Conservation (phyloP, 2,797 vertebrate species). For the Siniperca scherzeri region DNA sequence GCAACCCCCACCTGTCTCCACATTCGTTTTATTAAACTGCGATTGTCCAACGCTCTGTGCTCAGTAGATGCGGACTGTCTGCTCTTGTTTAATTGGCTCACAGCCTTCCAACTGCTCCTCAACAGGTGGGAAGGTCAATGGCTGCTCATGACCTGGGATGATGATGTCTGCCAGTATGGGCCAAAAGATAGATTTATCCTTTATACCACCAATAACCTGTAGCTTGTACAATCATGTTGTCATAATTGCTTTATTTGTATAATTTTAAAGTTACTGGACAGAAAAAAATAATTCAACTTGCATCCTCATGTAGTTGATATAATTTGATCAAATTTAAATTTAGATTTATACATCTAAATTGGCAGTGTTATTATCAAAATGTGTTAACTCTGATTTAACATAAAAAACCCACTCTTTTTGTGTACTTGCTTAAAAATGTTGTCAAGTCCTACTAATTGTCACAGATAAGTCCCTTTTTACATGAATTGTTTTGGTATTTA, state of each 20-base stretch:
- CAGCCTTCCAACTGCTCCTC: conserved; percentile 61
- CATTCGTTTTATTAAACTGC: conserved; percentile 78
- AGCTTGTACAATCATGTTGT: background rate
- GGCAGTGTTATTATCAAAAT: background rate
- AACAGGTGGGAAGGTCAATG: conserved; percentile 81
- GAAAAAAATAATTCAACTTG: background rate
- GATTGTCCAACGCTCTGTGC: conserved; percentile 70
- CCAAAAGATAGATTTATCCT: conserved; percentile 60
- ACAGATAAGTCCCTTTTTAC: background rate
- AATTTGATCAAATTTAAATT: background rate
- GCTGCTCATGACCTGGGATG: conserved; percentile 75
- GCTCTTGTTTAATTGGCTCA: conserved; percentile 78
- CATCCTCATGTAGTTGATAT: background rate
- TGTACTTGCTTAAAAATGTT: background rate
- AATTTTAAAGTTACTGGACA: background rate
- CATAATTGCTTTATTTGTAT: background rate
- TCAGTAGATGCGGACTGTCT: conserved; percentile 63
- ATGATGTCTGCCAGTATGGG: conserved; percentile 66
- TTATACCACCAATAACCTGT: background rate
- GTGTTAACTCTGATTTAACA: background rate
- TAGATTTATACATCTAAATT: background rate
- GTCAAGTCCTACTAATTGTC: background rate
- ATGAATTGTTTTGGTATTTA: background rate
- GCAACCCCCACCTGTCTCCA: conserved; percentile 74
- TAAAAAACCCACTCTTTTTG: background rate